Conservation (phyloP, 2,888 invertebrate species). For the Papilio elwesi region DNA sequence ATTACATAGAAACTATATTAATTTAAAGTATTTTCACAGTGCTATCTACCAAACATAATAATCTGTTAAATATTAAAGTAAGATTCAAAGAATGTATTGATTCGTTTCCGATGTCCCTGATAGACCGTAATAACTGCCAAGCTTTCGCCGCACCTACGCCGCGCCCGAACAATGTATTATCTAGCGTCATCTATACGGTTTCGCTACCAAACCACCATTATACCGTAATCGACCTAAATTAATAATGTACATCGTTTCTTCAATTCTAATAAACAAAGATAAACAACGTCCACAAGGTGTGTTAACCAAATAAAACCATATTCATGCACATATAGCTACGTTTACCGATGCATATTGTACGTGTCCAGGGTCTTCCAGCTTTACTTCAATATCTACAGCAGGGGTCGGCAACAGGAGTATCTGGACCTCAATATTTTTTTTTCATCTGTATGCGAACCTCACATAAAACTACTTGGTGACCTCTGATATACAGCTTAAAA, state of each 20-base stretch:
- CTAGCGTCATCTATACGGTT: slow-evolving; percentile 24
- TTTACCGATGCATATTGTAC: too few relatives aligned
- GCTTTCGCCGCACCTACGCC: slow-evolving; percentile 39
- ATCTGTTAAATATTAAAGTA: background rate
- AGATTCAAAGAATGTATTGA: slow-evolving; percentile 6
- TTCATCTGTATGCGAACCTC: background rate
- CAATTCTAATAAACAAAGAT: background rate
- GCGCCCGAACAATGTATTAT: slow-evolving; percentile 32
- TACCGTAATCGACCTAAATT: slow-evolving; percentile 24
- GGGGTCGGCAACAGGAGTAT: too few relatives aligned
- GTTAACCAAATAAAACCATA: background rate
- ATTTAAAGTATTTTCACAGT: background rate
- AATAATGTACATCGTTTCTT: background rate
- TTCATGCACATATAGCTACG: too few relatives aligned
- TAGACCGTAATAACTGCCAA: slow-evolving; percentile 7
- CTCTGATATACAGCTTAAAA: background rate
- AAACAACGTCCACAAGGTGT: background rate
- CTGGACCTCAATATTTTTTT: too few relatives aligned
- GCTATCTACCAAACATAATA: background rate
- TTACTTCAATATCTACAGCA: too few relatives aligned
- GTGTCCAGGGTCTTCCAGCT: too few relatives aligned
- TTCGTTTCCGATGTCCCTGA: slow-evolving; percentile 1
- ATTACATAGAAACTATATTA: background rate
- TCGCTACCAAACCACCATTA: slow-evolving; percentile 8
- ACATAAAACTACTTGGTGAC: background rate